Base-by-base conservation (phyloP, 2,113 vertebrate genomes). In the Peromyscus leucopus region DNA sequence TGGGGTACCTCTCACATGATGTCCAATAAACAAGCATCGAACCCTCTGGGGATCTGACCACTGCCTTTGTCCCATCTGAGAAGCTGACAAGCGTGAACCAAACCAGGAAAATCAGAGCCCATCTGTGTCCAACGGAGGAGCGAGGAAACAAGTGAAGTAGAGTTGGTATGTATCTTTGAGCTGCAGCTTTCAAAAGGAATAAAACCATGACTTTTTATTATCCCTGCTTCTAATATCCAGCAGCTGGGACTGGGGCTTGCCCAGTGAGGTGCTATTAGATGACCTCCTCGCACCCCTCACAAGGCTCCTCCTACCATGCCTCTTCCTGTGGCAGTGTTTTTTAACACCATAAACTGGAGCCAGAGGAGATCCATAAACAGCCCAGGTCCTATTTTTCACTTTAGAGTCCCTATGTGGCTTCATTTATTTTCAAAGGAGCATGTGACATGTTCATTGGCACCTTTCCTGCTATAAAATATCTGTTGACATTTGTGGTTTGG, bases 351-450 rank as follows among this genome's bases (percentile, higher is more conserved):
- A 98, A 98, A 97, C 94, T 42, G 39, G 91, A 97, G 91, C 96
- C 96, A 97, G 97, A 93, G 91, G 97, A 97, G 97, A 98, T 93
- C 95, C 96, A 98, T 96, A 98, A 98, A 98, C 92, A 96, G 95
- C 91, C 69, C 57, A 48, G 92, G 94, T 97, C 94, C 97, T 97
- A 93, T 89, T 94, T 97, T 95, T 96, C 82, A 93, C 91, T 98
- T 98, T 98, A 98, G 96, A 97, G 96, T 96, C 95, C 97, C 97
- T 97, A 91, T 96, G 97, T 96, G 97, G 94, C 97, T 97, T 97
- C 94, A 93, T 97, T 98, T 98, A 93, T 97, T 98, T 74, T 96
- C 97, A 97, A 97, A 98, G 95, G 79, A 97, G 94, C 87, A 80
- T 96, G 96, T 98, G 96, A 94, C 97, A 96, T 96, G 94, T 98